Evolutionary conservation across 2,888 invertebrate species (phyloP), one percentile per base, ranked within the genome.

Genomic region (Ferdinandea cuprea): DNA sequence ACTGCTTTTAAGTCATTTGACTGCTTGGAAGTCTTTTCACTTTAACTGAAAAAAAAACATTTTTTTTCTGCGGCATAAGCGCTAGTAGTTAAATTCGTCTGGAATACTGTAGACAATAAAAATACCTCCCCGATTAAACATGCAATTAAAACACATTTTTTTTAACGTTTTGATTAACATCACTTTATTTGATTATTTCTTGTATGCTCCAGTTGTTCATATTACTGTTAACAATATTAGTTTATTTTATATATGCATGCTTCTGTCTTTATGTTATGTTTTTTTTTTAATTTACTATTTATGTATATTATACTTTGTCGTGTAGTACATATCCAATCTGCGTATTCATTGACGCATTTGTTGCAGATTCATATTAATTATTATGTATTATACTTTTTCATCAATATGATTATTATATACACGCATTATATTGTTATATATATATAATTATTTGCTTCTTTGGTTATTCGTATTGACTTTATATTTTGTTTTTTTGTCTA

Each of bases 151-250:
- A 73, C 13, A 44, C 15, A 50, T 11, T 17, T 15, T 2, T n/a
- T 17, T 9, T 74, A 83, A 77, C 77, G 61, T 83, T 83, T 83
- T 77, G 83, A 77, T 77, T 77, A 83, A 83, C 83, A 83, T 77
- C 66, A 72, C 77, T 83, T 83, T 83, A 83, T 83, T 83, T 72
- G 76, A 77, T 83, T 83, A 83, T 72, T 83, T 50, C 58, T 44
- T 74, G 54, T 80, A 74, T 81, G 71, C 54, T 76, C 71, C 58
- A 72, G 76, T 81, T 59, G 65, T 59, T 74, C 25, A 54, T 76
- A 56, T 66, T 68, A 56, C 46, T 71, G 65, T 65, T 71, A 81
- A 80, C 80, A 80, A 63, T 74, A 66, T 78, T 71, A 50, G 59
- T 46, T 63, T 59, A 61, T 32, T 71, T 56, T 52, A 44, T 66